These are phyloP conservation scores for Zele albiditarsus DNA, from an alignment of 2,888 invertebrate genomes.

Conservation along the genomic window DNA sequence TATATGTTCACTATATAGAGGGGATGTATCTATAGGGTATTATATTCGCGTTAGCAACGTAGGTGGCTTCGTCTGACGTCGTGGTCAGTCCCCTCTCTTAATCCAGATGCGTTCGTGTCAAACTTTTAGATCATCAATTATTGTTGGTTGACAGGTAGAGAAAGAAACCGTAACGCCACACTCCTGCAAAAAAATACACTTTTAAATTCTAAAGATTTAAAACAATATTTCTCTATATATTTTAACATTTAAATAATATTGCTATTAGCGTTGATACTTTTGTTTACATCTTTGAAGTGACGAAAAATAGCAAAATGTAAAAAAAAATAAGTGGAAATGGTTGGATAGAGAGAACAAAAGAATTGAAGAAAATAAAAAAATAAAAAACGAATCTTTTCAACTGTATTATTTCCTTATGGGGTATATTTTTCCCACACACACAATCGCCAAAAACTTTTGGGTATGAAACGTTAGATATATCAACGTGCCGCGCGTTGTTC, in stretches of 20 bases:
- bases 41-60: conserved; percentile 62
- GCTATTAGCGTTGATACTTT: not conserved
- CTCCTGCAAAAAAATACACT: not conserved
- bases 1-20: conserved; percentile 30
- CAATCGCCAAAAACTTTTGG: conserved; percentile 21
- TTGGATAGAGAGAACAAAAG: not conserved
- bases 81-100: conserved; percentile 57
- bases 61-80: conserved; percentile 49
- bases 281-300: not conserved
- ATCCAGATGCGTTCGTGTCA: conserved; percentile 52
- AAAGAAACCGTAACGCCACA: conserved; percentile 38
- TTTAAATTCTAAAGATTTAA: not conserved
- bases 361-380: not conserved
- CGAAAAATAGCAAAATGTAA: too few relatives aligned
- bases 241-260: not conserved
- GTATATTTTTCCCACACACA: conserved; percentile 3
- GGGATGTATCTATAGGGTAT: conserved; percentile 51
- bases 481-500: conserved; percentile 29
- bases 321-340: too few relatives aligned
- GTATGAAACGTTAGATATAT: conserved; percentile 38
- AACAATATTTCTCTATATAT: not conserved
- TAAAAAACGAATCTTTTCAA: not conserved
- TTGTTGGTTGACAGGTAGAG: conserved; percentile 48
- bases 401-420: not conserved
- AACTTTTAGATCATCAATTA: conserved; percentile 61